Evolutionary conservation across 2,797 vertebrate species (phyloP).

Genomic region (Mus caroli): DNA sequence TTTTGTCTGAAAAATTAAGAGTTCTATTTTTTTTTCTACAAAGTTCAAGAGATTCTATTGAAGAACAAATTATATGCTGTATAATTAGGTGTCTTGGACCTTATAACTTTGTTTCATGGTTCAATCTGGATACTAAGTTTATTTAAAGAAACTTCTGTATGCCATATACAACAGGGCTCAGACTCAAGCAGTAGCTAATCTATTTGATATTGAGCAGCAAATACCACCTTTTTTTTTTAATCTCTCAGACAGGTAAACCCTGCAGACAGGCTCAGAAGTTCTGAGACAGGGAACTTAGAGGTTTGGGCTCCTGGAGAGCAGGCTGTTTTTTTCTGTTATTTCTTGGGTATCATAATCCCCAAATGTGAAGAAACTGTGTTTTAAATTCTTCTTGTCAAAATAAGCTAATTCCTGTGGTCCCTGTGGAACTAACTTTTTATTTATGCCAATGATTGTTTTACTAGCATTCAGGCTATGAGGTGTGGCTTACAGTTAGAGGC

Average conservation of each 20-base stretch:
- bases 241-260: not conserved
- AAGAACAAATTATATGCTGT: not conserved
- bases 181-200: not conserved
- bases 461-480: not conserved
- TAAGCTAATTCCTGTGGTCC: not conserved
- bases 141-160: constrained; percentile 12
- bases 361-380: constrained; percentile 33
- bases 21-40: not conserved
- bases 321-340: not conserved
- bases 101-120: constrained; percentile 31
- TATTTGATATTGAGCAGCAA: not conserved
- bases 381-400: constrained; percentile 39
- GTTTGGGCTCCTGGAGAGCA: not conserved
- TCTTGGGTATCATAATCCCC: not conserved
- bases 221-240: not conserved
- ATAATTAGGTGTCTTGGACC: constrained; percentile 12
- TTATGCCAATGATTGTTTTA: constrained; percentile 58
- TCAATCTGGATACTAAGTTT: not conserved
- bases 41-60: not conserved
- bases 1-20: constrained; percentile 38
- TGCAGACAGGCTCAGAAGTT: not conserved
- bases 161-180: not conserved
- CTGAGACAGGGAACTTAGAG: constrained; percentile 17
- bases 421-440: constrained; percentile 39
- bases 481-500: constrained; percentile 52